These are phyloP conservation scores for Phyllotreta striolata DNA, from an alignment of 2,888 invertebrate species.

Conservation along the genomic window DNA sequence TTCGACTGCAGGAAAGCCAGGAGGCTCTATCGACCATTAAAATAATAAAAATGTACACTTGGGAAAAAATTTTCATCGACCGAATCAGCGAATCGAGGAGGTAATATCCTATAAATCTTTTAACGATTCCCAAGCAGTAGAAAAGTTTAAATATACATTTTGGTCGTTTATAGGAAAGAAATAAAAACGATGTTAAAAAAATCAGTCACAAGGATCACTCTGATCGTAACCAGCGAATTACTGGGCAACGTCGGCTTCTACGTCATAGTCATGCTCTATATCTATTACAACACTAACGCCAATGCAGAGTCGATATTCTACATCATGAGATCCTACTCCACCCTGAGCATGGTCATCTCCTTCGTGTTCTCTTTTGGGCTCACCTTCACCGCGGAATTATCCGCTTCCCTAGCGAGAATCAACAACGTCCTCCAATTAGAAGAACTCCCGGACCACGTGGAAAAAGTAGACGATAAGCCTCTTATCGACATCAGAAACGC, in stretches of 20 bases:
- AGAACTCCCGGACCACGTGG: slow-evolving; percentile 50
- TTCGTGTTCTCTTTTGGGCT: slow-evolving; percentile 46
- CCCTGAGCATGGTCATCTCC: slow-evolving; percentile 41
- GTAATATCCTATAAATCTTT: slow-evolving; percentile 36
- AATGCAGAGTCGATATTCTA: slow-evolving; percentile 49
- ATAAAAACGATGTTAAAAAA: slow-evolving; percentile 43
- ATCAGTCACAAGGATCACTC: slow-evolving; percentile 46
- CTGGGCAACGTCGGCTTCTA: slow-evolving; percentile 48
- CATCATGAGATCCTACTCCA: slow-evolving; percentile 43
- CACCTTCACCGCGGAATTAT: slow-evolving; percentile 45
- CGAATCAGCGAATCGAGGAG: slow-evolving; percentile 64
- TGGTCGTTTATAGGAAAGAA: slow-evolving; percentile 46
- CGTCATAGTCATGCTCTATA: slow-evolving; percentile 48
- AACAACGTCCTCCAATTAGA: slow-evolving; percentile 57
- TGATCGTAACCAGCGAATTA: slow-evolving; percentile 51
- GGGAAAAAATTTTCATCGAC: slow-evolving; percentile 49
- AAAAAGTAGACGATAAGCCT: slow-evolving; percentile 44
- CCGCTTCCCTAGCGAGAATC: slow-evolving; percentile 46
- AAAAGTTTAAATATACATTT: slow-evolving; percentile 1
- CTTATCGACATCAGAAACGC: slow-evolving; percentile 47
- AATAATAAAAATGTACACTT: slow-evolving; percentile 53
- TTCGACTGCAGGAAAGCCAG: slow-evolving; percentile 49
- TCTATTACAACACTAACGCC: slow-evolving; percentile 38
- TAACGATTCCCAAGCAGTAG: background rate
- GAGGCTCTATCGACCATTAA: slow-evolving; percentile 50